Evolutionary conservation across 2,797 vertebrate species (phyloP), one percentile per base, ranked within the genome.

Genomic region (Chrysocyon brachyurus): DNA sequence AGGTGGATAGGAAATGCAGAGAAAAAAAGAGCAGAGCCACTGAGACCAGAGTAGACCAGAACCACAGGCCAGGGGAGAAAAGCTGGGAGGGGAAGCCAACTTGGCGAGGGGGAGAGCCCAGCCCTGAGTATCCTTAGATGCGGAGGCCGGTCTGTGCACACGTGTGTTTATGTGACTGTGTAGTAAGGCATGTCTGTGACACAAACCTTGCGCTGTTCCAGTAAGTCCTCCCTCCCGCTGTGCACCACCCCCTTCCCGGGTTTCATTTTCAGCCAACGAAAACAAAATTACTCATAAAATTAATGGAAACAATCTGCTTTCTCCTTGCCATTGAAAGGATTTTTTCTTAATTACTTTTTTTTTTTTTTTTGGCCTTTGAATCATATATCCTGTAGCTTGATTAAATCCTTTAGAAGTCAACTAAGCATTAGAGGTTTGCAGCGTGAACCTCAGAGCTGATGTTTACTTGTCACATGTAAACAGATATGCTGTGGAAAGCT

Each of bases 281-380:
- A 98, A 98, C 90, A 98, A 98, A 98, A 98, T 98, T 97, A 97
- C 98, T 98, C 97, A 97, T 97, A 97, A 98, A 98, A 98, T 97
- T 98, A 98, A 98, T 97, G 95, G 97, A 98, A 98, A 98, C 98
- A 98, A 97, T 98, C 97, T 98, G 97, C 24, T 97, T 96, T 97
- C 77, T 98, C 97, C 98, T 98, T 98, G 93, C 96, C 97, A 97
- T 97, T 98, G 97, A 98, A 98, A 96, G 86, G 96, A 97, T 97
- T 98, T 98, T 98, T 98, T 98, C 98, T 98, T 98, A 98, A 66
- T 96, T 91, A 75, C 52, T 70, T 92, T 57, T 83, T 64, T 98
- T 98, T 33, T 91, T 97, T 97, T 98, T 94, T 97, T 66, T 96
- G 97, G 97, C 84, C 91, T 98, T 98, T 98, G 98, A 98, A 98